These are phyloP conservation scores for Chunga burmeisteri DNA, from an alignment of 2,113 vertebrate genomes.

Conservation along the genomic window DNA sequence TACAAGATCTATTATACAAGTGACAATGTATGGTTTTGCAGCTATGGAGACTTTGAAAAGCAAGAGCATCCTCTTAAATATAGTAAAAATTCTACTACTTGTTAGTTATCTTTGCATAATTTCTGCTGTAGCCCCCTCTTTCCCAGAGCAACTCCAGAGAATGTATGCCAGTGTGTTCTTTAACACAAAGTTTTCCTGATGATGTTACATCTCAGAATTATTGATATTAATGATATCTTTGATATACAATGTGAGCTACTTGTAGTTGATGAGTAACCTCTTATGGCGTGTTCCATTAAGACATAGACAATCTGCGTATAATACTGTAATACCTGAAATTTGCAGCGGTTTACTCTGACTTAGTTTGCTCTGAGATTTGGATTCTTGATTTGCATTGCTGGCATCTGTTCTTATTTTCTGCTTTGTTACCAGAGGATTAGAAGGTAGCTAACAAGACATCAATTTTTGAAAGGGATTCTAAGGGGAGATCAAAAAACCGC, in stretches of 20 bases:
- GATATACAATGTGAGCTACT: not conserved
- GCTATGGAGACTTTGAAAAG: not conserved
- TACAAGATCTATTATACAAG: not conserved
- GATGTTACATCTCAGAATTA: not conserved
- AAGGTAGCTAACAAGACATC: not conserved
- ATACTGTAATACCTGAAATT: not conserved
- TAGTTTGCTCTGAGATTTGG: not conserved
- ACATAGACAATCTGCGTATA: not conserved
- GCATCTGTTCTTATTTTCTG: not conserved
- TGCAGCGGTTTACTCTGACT: not conserved
- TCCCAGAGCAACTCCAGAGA: not conserved
- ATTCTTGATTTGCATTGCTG: not conserved
- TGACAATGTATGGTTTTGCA: not conserved
- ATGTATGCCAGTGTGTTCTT: not conserved
- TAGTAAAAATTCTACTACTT: not conserved
- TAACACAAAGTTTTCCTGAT: not conserved
- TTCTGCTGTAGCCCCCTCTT: not conserved
- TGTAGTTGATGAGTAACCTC: not conserved
- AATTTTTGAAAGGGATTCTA: not conserved
- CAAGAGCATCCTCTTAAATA: not conserved
- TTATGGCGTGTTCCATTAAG: not conserved
- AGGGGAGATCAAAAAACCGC: not conserved
- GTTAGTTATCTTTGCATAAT: not conserved
- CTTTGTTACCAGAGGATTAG: not conserved
- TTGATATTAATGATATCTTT: not conserved